A percentile compares a stretch with the other conserved stretches of the same genome.
Conservation (phyloP, 92 coral and sea anemone species). For the Paramuricea clavata region DNA sequence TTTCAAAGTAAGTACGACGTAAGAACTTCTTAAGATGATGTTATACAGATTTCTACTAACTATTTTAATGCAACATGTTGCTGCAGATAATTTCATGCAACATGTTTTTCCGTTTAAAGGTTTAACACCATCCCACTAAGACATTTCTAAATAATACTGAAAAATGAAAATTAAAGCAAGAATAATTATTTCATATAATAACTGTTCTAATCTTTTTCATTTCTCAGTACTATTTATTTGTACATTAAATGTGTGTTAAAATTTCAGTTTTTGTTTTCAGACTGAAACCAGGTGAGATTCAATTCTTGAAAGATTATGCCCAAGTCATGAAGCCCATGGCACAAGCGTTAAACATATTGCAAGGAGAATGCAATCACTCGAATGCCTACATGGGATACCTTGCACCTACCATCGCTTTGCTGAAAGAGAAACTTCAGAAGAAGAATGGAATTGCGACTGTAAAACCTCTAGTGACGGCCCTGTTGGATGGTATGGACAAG, state of each 20-base stretch:
- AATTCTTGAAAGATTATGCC: no score
- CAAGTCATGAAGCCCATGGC: no score
- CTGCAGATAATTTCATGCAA: neutral
- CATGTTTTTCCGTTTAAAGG: no score
- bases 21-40: neutral
- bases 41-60: neutral
- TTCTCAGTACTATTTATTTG: no score
- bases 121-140: no score
- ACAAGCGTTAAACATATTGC: constrained; percentile 22
- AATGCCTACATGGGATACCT: constrained; percentile 14
- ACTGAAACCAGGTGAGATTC: neutral
- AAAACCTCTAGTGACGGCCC: constrained; percentile 18
- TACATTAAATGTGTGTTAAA: no score
- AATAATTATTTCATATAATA: no score
- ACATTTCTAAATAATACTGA: no score
- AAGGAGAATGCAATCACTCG: neutral
- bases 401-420: neutral
- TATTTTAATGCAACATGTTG: no score
- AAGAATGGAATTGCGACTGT: neutral
- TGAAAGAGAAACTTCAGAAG: constrained; percentile 15
- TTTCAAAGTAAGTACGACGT: neutral
- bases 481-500: neutral
- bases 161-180: no score
- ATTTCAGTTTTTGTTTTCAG: no score
- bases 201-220: no score